Conservation (phyloP, 1,140 invertebrate species). For the Antheraea pernyi region DNA sequence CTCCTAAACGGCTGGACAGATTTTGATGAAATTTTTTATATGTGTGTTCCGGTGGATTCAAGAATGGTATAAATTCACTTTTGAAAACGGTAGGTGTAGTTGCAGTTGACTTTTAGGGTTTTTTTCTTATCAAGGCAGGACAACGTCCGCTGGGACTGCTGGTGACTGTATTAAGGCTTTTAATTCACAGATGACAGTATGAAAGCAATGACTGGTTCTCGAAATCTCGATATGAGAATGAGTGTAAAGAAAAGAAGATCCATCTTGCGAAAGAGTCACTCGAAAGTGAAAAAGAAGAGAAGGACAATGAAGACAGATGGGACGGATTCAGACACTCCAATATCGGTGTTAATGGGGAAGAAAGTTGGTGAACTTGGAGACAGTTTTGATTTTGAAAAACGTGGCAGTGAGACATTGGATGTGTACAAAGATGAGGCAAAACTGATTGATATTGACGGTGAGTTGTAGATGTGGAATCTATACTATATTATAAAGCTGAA, state of each 20-base stretch:
- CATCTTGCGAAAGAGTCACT: slow-evolving; percentile 7
- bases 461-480: not conserved
- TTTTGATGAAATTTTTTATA: no score
- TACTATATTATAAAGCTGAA: no score
- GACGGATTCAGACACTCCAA: slow-evolving; percentile 28
- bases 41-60: no score
- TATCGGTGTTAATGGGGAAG: slow-evolving; percentile 22
- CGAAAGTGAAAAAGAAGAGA: slow-evolving; percentile 23
- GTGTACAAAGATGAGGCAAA: not conserved
- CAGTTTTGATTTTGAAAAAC: not conserved
- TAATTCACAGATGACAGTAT: not conserved
- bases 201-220: not conserved
- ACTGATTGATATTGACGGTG: not conserved
- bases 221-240: not conserved
- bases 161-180: no score
- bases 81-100: no score
- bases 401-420: not conserved
- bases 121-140: no score
- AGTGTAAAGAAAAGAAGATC: not conserved
- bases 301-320: slow-evolving; percentile 16
- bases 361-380: not conserved
- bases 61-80: no score
- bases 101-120: no score
- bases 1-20: no score
- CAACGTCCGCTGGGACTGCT: no score